Conservation (phyloP, 2,888 invertebrate species). For the Drosophila pseudotakahashii region DNA sequence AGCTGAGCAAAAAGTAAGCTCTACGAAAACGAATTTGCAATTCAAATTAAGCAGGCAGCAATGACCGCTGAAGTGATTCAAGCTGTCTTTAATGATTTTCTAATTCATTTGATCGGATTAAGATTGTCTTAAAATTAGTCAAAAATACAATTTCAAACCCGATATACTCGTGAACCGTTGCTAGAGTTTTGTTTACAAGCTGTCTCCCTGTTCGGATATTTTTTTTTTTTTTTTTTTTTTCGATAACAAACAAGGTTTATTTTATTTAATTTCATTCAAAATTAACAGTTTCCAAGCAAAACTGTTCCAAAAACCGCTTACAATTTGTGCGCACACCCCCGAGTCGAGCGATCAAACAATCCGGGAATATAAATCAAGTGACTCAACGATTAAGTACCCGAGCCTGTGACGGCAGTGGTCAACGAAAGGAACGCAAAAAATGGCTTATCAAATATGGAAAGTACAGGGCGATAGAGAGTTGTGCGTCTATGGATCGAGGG, state of each 20-base stretch:
- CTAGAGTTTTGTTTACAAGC: constrained; percentile 25
- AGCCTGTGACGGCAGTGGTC: constrained; percentile 33
- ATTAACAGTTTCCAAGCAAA: constrained; percentile 38
- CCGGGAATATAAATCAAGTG: constrained; percentile 6
- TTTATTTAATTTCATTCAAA: constrained; percentile 44
- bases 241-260: constrained; percentile 72
- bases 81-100: constrained; percentile 13
- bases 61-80: constrained; percentile 27
- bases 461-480: constrained; percentile 20
- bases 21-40: background rate
- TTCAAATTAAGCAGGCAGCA: constrained; percentile 1
- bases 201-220: background rate
- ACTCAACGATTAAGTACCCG: constrained; percentile 35
- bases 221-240: too few species aligned
- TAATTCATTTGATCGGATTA: constrained; percentile 8
- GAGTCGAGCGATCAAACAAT: constrained; percentile 24
- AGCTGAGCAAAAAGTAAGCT: background rate
- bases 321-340: constrained; percentile 34
- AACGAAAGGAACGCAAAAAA: constrained; percentile 29
- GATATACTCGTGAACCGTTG: constrained; percentile 15
- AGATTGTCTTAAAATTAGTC: constrained; percentile 1
- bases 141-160: constrained; percentile 11
- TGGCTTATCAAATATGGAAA: constrained; percentile 23
- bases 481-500: constrained; percentile 21
- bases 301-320: constrained; percentile 25